Evolutionary conservation across 1,140 invertebrate species (phyloP), one percentile per base, ranked within the genome.

Genomic region (Hestina assimilis): DNA sequence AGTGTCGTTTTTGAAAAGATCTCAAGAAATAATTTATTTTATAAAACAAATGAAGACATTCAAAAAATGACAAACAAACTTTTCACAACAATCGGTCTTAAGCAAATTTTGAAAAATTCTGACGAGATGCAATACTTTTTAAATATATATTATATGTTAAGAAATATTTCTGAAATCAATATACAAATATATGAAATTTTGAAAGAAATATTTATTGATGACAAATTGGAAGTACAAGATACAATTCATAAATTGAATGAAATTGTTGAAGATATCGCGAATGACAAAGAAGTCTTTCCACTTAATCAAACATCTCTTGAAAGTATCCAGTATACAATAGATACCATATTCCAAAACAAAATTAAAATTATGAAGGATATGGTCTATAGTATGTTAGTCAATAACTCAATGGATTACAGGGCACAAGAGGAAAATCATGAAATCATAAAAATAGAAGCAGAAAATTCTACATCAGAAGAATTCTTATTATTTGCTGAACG

Each of bases 31-130:
- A 12, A 43, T 26, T 5, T 41, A 20, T 20, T 41, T 3, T 9
- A 35, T 35, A 46, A 52, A 31, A 33, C 55, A 29, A 61, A 63
- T 41, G 35, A 56, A 47, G 42, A 54, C 8, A 21, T 59, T 11
- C 63, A 72, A 26, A 43, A n/a, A 15, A 8, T 57, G 2, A 53
- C 65, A 7, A 69, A 72, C 17, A 43, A 60, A 7, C 7, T 66
- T 6, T 72, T 72, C 8, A 15, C 12, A 5, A n/a, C 2, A 42
- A 29, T 41, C 0, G 3, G 15, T 5, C 23, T 71, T 4, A 59
- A 56, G 24, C 31, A 62, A 26, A 15, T 33, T 33, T 33, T 38
- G 38, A 24, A 54, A 28, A 43, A 42, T 6, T 60, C 40, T 14
- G 21, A 48, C 12, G 33, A 60, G 20, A 21, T 46, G 8, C 41